Conservation (phyloP, 2,113 vertebrate species). For the Spheniscus mendiculus region DNA sequence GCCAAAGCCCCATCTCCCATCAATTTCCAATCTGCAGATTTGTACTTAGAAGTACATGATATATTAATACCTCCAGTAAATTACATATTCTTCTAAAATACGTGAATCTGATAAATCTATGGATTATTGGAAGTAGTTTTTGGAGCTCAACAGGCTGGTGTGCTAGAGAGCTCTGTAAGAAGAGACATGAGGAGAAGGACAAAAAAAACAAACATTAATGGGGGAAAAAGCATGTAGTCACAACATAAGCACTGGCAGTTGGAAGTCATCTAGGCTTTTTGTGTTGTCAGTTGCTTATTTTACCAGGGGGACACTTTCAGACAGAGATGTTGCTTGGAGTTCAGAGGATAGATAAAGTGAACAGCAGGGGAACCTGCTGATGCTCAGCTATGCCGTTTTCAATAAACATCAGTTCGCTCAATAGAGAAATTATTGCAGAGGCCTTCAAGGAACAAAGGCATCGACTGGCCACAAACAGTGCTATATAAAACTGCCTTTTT, state of each 20-base stretch:
- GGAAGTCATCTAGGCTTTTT: neutral
- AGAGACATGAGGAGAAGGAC: neutral
- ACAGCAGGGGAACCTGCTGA: neutral
- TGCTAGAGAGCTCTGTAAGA: neutral
- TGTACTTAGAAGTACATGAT: neutral
- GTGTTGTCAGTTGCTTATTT: neutral
- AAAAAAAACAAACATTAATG: neutral
- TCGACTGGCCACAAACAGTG: neutral
- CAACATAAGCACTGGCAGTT: neutral
- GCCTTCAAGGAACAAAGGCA: slow-evolving; percentile 28
- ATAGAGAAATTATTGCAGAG: slow-evolving; percentile 33
- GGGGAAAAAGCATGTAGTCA: neutral
- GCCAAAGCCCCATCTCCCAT: neutral
- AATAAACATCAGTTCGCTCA: neutral
- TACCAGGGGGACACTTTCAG: slow-evolving; percentile 13
- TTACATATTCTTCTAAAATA: neutral
- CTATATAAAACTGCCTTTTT: neutral
- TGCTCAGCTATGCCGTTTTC: slow-evolving; percentile 33
- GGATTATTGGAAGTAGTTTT: neutral
- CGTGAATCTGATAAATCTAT: neutral
- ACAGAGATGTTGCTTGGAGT: neutral
- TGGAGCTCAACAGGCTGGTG: neutral
- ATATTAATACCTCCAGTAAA: neutral
- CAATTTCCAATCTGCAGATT: neutral
- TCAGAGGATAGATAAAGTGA: neutral